Base-by-base conservation (phyloP, 2,113 vertebrate genomes). In the Atherinomorus stipes region DNA sequence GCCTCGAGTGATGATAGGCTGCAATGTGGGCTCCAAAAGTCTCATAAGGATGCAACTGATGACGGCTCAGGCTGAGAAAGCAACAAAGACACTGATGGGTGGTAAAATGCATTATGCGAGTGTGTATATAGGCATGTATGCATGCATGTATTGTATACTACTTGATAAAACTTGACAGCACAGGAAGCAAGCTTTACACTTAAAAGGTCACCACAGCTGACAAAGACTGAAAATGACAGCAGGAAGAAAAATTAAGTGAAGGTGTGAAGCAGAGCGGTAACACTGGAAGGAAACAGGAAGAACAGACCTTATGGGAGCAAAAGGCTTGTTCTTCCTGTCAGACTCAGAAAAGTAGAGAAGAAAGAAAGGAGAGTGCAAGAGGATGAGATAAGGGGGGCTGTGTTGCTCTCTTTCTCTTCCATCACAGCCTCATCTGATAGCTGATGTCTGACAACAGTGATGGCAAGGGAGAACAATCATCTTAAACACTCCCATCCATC, bases 341-440 rank as follows among this genome's bases (percentile, higher is more conserved):
- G 31, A 34, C 5, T 34, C 11, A 23, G 31, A 76, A 53, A 53
- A 60, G 38, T 7, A 49, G 22, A 26, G 59, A 80, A 49, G 51
- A 58, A 71, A 65, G 68, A 0, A 15, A 64, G 8, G 69, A 23
- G 31, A 78, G 79, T 11, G 31, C 65, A 49, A 66, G 16, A 74
- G 84, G 84, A 80, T 79, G 84, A 64, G 74, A 88, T 81, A 81
- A 85, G 80, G 84, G 81, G 83, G 79, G 85, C 81, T 79, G 78
- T 72, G 76, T 85, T 82, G 81, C 61, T 80, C 49, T 52, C 71
- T 64, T 71, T 71, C 63, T 76, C 47, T 57, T 85, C 67, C 60
- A 76, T 86, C 79, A 67, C 53, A 28, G 64, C 15, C 71, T 63
- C 0, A 4, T 50, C 71, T 76, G 78, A 86, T 71, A 86, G 86